Conservation (phyloP, 2,888 invertebrate genomes). For the Zelleria hepariella region DNA sequence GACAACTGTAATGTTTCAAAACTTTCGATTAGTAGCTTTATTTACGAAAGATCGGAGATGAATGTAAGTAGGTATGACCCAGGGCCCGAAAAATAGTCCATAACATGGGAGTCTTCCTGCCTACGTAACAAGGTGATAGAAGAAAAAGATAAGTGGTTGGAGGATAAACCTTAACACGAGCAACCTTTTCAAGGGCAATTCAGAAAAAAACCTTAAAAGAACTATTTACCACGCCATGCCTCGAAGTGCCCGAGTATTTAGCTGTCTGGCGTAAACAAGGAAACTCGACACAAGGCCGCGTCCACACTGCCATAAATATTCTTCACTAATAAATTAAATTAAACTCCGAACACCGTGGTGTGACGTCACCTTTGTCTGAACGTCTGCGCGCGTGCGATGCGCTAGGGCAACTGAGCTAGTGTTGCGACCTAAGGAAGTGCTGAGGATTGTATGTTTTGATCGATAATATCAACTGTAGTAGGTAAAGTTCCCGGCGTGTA, state of each 20-base stretch:
- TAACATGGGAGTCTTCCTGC: no score
- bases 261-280: conserved; percentile 28
- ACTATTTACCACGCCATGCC: conserved; percentile 50
- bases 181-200: conserved; percentile 19
- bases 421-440: background rate
- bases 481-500: no score
- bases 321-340: conserved; percentile 34
- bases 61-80: no score
- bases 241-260: conserved; percentile 21
- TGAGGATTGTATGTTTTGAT: background rate
- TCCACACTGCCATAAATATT: conserved; percentile 62
- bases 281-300: conserved; percentile 53
- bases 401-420: conserved; percentile 49
- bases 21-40: no score
- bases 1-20: no score
- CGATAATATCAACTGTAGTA: no score
- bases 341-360: conserved; percentile 16
- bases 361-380: conserved; percentile 11
- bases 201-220: conserved; percentile 15
- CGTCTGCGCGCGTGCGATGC: conserved; percentile 59
- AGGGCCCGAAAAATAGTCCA: no score
- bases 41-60: no score
- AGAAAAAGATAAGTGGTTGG: background rate
- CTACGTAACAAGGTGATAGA: background rate
- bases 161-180: background rate